A percentile compares a stretch with the other conserved stretches of the same genome.
These are phyloP conservation scores for Periplaneta americana DNA, from an alignment of 1,140 invertebrate species.

Conservation along the genomic window DNA sequence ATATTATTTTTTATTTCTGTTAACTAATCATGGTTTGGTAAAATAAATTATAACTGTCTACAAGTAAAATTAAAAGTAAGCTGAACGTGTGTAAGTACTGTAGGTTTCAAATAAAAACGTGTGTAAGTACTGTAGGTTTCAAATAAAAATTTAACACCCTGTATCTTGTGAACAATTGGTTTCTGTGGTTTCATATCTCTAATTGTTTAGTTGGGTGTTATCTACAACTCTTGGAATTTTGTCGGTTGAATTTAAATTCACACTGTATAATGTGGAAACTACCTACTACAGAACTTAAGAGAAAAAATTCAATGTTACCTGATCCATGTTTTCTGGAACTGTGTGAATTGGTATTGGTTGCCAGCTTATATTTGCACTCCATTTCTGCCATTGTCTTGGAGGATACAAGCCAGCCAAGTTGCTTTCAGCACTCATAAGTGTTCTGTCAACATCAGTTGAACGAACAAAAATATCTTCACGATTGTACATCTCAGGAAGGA, in stretches of 20 bases:
- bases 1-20: too few species aligned
- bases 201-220: too few species aligned
- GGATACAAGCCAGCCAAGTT: slow-evolving; percentile 81
- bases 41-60: too few species aligned
- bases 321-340: slow-evolving; percentile 55
- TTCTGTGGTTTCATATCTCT: too few species aligned
- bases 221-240: not conserved
- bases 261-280: slow-evolving; percentile 10
- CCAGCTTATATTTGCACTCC: slow-evolving; percentile 69
- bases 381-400: slow-evolving; percentile 46
- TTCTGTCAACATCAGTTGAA: slow-evolving; percentile 83
- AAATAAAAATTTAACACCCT: too few species aligned
- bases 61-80: too few species aligned
- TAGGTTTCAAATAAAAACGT: too few species aligned
- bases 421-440: slow-evolving; percentile 80
- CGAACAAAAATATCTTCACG: slow-evolving; percentile 57
- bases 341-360: slow-evolving; percentile 89
- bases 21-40: too few species aligned
- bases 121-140: too few species aligned
- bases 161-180: too few species aligned
- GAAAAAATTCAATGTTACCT: slow-evolving; percentile 37
- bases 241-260: not conserved
- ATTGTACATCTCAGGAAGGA: slow-evolving; percentile 47
- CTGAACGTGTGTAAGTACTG: too few species aligned
- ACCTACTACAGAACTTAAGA: not conserved